phyloP scores from a whole-genome alignment of 2,888 invertebrate species.

The Drosophila nigricruria region DNA sequence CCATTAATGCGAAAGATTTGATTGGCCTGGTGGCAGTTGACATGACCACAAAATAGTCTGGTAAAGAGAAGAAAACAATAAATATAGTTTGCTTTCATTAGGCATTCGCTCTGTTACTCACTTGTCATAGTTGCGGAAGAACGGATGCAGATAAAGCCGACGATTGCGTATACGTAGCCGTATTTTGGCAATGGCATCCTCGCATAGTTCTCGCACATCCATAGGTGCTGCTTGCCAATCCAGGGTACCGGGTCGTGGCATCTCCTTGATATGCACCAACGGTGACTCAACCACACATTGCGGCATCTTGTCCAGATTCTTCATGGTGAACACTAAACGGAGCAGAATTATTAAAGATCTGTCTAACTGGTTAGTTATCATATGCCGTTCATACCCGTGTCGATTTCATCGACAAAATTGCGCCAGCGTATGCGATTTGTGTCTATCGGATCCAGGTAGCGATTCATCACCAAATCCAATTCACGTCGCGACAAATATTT shows the following conservation, averaged over 20 bases:
- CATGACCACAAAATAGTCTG: slow-evolving; percentile 90
- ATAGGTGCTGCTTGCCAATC: slow-evolving; percentile 85
- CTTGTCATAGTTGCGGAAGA: slow-evolving; percentile 91
- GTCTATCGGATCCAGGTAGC: slow-evolving; percentile 91
- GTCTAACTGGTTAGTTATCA: rapidly evolving
- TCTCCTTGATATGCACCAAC: slow-evolving; percentile 86
- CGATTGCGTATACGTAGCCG: slow-evolving; percentile 88
- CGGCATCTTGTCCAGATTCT: slow-evolving; percentile 90
- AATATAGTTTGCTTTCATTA: background rate
- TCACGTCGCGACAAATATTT: slow-evolving; percentile 88
- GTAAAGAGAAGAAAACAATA: background rate
- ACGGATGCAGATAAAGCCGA: slow-evolving; percentile 88
- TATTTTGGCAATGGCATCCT: slow-evolving; percentile 88
- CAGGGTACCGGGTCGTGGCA: slow-evolving; percentile 86
- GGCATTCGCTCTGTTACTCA: slow-evolving; percentile 71
- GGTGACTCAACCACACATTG: slow-evolving; percentile 87
- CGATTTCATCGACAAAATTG: slow-evolving; percentile 91
- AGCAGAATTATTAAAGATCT: background rate
- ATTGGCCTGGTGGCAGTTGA: slow-evolving; percentile 89
- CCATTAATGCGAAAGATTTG: slow-evolving; percentile 90
- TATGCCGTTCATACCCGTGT: slow-evolving; percentile 87
- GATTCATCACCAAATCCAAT: slow-evolving; percentile 87
- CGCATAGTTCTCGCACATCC: slow-evolving; percentile 86
- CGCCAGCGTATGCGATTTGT: slow-evolving; percentile 90
- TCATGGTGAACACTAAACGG: slow-evolving; percentile 87